Evolutionary conservation across 1,140 invertebrate genomes (phyloP).

Genomic region (Plectus sambesii): DNA sequence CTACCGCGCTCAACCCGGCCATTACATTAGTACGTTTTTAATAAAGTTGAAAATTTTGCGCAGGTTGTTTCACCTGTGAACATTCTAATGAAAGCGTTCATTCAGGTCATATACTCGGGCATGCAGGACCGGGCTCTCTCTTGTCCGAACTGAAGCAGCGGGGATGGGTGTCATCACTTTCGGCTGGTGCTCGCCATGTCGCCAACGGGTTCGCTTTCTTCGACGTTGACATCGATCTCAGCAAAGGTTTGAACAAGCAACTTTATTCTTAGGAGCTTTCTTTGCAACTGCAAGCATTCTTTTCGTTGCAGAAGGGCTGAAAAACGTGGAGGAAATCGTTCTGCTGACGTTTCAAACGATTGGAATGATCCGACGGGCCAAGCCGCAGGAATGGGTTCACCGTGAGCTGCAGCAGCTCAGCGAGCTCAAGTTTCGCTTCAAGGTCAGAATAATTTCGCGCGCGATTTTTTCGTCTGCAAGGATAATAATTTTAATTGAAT

Average conservation of each 20-base stretch:
- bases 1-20: slow-evolving; percentile 74
- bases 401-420: slow-evolving; percentile 69
- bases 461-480: too few relatives aligned
- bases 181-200: slow-evolving; percentile 61
- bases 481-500: too few relatives aligned
- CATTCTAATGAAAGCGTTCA: background rate
- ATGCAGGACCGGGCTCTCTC: slow-evolving; percentile 82
- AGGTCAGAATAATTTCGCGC: too few relatives aligned
- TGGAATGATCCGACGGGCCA: slow-evolving; percentile 62
- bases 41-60: too few relatives aligned
- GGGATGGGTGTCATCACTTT: slow-evolving; percentile 79
- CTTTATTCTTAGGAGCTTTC: too few relatives aligned
- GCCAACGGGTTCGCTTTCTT: slow-evolving; percentile 80
- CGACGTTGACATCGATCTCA: slow-evolving; percentile 73
- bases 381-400: slow-evolving; percentile 74
- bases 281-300: too few relatives aligned
- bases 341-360: slow-evolving; percentile 65
- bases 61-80: too few relatives aligned
- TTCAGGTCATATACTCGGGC: slow-evolving; percentile 72
- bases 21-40: slow-evolving; percentile 61
- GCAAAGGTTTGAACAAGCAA: too few relatives aligned
- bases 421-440: slow-evolving; percentile 72
- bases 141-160: slow-evolving; percentile 69
- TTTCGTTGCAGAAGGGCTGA: slow-evolving; percentile 67
- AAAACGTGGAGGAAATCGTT: slow-evolving; percentile 72